These are phyloP conservation scores for Bos taurus DNA, from an alignment of 2,113 vertebrate species.

Conservation along the genomic window DNA sequence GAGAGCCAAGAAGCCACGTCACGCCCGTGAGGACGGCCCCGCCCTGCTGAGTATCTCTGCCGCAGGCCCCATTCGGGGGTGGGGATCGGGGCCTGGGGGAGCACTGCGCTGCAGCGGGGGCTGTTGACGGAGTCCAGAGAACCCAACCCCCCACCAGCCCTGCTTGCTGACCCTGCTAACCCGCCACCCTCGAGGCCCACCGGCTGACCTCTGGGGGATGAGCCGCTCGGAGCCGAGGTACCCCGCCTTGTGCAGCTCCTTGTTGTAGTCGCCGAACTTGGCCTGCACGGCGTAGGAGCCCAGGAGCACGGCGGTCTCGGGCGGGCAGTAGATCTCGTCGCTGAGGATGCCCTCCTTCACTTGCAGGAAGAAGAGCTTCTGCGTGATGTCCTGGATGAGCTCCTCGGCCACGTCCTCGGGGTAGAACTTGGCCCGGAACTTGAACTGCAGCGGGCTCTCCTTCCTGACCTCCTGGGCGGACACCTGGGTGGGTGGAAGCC, in stretches of 20 bases:
- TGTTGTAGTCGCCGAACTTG: constrained; percentile 95
- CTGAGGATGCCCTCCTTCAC: constrained; percentile 94
- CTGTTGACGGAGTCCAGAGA: not conserved
- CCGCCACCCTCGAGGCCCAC: fast-evolving
- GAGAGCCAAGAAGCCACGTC: not conserved
- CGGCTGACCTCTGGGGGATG: constrained; percentile 90
- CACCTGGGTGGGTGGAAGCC: constrained; percentile 79
- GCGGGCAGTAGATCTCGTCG: constrained; percentile 95
- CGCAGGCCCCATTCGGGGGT: fast-evolving
- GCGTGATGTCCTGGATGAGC: constrained; percentile 96
- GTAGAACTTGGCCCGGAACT: constrained; percentile 95
- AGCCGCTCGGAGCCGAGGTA: constrained; percentile 92
- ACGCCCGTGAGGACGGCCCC: not conserved
- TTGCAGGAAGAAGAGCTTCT: constrained; percentile 97
- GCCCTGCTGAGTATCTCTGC: not conserved
- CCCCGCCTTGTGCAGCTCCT: constrained; percentile 88
- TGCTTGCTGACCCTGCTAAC: fast-evolving
- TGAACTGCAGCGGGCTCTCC: constrained; percentile 94
- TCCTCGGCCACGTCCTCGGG: constrained; percentile 95
- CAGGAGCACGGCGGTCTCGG: constrained; percentile 95
- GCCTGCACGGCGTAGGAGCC: constrained; percentile 96
- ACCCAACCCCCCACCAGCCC: not conserved
- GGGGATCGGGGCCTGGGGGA: fast-evolving
- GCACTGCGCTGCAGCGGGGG: not conserved
- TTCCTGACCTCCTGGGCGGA: constrained; percentile 94